phyloP scores from a whole-genome alignment of 2,797 vertebrate species.

The Galagoides demidoff region DNA sequence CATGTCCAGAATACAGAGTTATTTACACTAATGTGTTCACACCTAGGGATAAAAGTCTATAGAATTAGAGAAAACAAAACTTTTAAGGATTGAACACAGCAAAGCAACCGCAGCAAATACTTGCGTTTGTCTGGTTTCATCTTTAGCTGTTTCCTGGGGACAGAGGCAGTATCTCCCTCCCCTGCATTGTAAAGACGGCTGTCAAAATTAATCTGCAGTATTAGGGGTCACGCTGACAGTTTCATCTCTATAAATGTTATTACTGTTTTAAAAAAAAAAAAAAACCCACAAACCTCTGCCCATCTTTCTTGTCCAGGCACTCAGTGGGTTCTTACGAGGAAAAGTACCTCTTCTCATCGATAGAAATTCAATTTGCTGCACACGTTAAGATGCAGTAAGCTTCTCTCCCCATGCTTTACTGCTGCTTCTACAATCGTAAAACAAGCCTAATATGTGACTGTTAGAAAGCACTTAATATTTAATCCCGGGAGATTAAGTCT shows the following conservation, averaged over 20 bases:
- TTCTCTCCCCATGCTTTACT: conserved; percentile 62
- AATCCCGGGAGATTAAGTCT: conserved; percentile 63
- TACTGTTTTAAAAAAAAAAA: background rate
- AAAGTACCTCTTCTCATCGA: conserved; percentile 63
- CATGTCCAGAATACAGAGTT: background rate
- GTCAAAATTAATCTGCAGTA: conserved; percentile 75
- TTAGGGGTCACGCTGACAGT: conserved; percentile 74
- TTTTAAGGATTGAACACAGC: background rate
- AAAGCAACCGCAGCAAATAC: background rate
- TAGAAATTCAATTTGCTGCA: conserved; percentile 77
- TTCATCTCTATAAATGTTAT: conserved; percentile 81
- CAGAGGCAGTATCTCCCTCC: rapidly evolving
- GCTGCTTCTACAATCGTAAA: conserved; percentile 50
- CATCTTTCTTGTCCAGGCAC: conserved; percentile 67
- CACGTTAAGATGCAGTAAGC: conserved; percentile 10
- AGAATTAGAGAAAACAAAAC: background rate
- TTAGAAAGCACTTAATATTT: conserved; percentile 66
- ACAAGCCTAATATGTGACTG: conserved; percentile 26
- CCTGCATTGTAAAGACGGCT: conserved; percentile 52
- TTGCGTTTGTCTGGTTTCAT: background rate
- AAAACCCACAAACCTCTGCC: conserved; percentile 33
- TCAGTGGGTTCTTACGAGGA: conserved; percentile 22
- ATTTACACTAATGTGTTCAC: background rate
- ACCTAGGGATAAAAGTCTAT: background rate
- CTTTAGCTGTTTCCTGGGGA: background rate